Evolutionary conservation across 2,797 vertebrate species (phyloP), one percentile per base, ranked within the genome.

Genomic region (Garrulus glandarius): DNA sequence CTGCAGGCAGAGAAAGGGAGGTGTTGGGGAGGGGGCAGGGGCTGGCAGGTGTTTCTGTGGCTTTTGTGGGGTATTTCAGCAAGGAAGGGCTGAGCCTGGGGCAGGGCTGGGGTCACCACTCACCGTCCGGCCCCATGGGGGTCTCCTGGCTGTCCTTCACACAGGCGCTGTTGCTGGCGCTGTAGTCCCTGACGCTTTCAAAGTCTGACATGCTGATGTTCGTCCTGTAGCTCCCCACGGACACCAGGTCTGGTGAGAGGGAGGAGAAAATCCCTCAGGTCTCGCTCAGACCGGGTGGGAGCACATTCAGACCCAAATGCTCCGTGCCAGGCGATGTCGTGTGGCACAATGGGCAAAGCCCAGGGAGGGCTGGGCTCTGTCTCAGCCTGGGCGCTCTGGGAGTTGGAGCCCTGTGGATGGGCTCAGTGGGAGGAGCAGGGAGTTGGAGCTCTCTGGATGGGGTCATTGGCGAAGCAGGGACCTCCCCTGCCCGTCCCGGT

Each of bases 141-240:
- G 97, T 97, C 91, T 98, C 98, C 52, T 97, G 97, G 57, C 17
- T 78, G 9, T 93, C 87, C 3, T 61, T 68, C 24, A 26, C 23
- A 1, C 89, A 97, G 71, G 65, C 7, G 24, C 95, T 96, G 9
- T 97, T 98, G 61, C 80, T 97, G 11, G 85, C 95, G 1, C 97
- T 69, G 32, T 93, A 96, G 24, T 96, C 96, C 76, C 92, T 95
- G 59, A 95, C 22, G 22, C 96, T 97, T 59, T 97, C 97, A 0
- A 98, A 98, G 82, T 98, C 98, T 0, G 98, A 95, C 98, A 98
- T 97, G 96, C 98, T 98, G 56, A 98, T 98, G 80, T 98, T 97
- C 0, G 98, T 98, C 84, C 97, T 97, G 94, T 98, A 98, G 96
- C 98, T 98, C 92, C 96, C 97, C 23, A 98, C 43, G 1, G 98